Conservation (phyloP, 1,140 invertebrate genomes). For the Drosophila takahashii region DNA sequence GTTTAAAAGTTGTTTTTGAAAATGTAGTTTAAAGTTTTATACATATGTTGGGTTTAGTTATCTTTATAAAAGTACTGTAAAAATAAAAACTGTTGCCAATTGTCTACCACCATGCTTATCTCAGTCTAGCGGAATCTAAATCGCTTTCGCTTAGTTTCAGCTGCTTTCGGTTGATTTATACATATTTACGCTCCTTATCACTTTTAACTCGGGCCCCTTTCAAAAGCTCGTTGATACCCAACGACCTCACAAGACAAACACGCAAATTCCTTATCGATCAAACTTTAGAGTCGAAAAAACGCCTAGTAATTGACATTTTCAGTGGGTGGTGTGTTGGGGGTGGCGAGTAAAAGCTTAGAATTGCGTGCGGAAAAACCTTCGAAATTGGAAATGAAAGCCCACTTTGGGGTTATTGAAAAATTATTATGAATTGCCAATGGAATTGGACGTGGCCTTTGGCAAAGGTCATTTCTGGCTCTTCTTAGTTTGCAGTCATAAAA, state of each 20-base stretch:
- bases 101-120: slow-evolving; percentile 42
- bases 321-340: slow-evolving; percentile 6
- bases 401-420: slow-evolving; percentile 52
- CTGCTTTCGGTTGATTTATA: slow-evolving; percentile 29
- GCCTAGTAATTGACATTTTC: slow-evolving; percentile 47
- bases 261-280: slow-evolving; percentile 80
- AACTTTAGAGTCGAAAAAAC: slow-evolving; percentile 63
- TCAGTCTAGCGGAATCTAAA: slow-evolving; percentile 50
- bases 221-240: slow-evolving; percentile 16
- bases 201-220: slow-evolving; percentile 52
- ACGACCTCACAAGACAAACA: slow-evolving; percentile 40
- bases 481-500: not conserved
- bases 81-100: slow-evolving; percentile 26
- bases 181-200: slow-evolving; percentile 11
- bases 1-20: not conserved
- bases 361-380: slow-evolving; percentile 68
- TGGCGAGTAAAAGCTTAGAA: slow-evolving; percentile 20
- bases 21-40: not conserved
- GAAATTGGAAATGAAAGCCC: slow-evolving; percentile 31
- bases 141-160: slow-evolving; percentile 52
- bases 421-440: slow-evolving; percentile 38
- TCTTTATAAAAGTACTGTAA: not conserved
- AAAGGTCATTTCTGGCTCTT: slow-evolving; percentile 60
- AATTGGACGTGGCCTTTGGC: slow-evolving; percentile 20
- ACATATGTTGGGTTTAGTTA: too few species aligned